Conservation (phyloP, 30 jellyfish, hydroid and myxozoan genomes). For the Hydra vulgaris region DNA sequence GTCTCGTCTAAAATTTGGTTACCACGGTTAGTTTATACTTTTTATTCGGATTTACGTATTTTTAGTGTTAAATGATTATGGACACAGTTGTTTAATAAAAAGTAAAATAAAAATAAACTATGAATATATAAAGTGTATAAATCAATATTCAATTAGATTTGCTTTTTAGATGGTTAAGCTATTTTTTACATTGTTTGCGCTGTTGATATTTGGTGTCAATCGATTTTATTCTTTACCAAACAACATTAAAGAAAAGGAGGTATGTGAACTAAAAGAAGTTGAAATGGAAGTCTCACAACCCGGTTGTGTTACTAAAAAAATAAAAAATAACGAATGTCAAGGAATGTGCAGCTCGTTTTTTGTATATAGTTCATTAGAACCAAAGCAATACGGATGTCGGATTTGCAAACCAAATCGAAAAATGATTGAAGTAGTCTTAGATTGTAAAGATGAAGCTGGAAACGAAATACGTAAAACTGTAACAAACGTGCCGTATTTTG, state of each 20-base stretch:
- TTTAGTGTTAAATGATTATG: too few relatives aligned
- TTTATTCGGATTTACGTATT: too few relatives aligned
- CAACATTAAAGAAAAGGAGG: not conserved
- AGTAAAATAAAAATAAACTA: too few relatives aligned
- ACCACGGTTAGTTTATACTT: too few relatives aligned
- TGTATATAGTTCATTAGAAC: not conserved
- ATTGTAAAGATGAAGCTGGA: not conserved
- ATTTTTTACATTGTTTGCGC: not conserved
- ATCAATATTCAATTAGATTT: too few relatives aligned
- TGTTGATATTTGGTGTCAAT: not conserved
- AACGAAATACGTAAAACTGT: not conserved
- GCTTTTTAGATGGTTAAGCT: not conserved
- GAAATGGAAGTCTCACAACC: not conserved
- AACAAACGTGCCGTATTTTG: not conserved
- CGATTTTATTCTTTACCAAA: not conserved
- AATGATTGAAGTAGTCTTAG: not conserved
- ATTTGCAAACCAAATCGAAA: not conserved
- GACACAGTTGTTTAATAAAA: too few relatives aligned
- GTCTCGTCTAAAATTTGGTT: too few relatives aligned
- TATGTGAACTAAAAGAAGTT: not conserved
- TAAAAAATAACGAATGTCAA: not conserved
- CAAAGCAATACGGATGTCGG: not conserved
- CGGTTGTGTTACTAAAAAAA: not conserved
- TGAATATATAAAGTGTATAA: too few relatives aligned
- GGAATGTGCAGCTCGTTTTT: not conserved